phyloP scores from a whole-genome alignment of 2,113 vertebrate genomes.

The Bubo scandiacus region DNA sequence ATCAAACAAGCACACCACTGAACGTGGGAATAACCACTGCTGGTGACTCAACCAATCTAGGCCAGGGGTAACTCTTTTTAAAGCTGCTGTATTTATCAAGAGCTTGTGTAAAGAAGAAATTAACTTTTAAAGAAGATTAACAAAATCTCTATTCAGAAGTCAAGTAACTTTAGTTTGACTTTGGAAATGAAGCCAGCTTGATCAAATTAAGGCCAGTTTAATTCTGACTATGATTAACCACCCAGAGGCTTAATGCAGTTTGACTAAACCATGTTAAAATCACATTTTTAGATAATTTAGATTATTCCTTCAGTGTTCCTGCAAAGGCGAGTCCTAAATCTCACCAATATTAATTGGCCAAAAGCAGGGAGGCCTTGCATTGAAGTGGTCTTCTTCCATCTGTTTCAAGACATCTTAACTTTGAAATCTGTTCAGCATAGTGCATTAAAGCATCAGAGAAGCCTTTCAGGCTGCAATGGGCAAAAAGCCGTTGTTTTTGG shows the following conservation, averaged over 20 bases:
- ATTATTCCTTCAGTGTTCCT: background rate
- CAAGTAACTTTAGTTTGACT: background rate
- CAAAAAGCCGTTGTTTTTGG: background rate
- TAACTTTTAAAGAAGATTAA: background rate
- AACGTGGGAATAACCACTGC: background rate
- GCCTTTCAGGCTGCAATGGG: background rate
- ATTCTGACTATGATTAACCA: background rate
- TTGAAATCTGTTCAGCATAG: background rate
- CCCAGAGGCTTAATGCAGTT: background rate
- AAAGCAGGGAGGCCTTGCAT: background rate
- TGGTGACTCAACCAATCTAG: background rate
- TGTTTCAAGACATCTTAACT: background rate
- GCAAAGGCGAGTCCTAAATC: background rate
- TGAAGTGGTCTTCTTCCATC: background rate
- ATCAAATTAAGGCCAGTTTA: background rate
- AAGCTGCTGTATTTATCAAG: background rate
- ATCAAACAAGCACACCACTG: background rate
- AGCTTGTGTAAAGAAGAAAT: background rate
- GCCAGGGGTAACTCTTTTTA: background rate
- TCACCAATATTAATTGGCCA: background rate
- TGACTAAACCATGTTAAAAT: background rate
- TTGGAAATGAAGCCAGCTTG: background rate
- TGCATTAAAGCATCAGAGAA: background rate
- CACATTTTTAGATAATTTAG: background rate
- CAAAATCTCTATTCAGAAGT: background rate